Evolutionary conservation across 2,888 invertebrate species (phyloP), one percentile per base, ranked within the genome.

Genomic region (Ectropis crepuscularia): DNA sequence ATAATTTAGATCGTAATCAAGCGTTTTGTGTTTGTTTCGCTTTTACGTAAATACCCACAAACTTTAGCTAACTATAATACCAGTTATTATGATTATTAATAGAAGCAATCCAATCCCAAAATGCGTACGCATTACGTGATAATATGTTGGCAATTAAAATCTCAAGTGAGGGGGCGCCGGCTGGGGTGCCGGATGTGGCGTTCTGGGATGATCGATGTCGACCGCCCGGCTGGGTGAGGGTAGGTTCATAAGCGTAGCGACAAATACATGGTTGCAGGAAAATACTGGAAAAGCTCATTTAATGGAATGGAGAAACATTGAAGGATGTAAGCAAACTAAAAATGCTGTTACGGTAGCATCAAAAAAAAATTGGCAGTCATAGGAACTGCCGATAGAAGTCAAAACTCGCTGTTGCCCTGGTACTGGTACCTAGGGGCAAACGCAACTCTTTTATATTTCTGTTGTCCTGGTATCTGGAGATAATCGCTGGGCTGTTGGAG

Each of bases 131-230:
- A 55, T 55, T 55, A 41, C 39, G 41, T 47, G 55, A 55, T 58
- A 63, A 58, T 58, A 58, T 54, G 58, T 37, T 53, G 42, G 60
- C 57, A 61, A 65, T 61, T 65, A 61, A 57, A 61, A 53, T 57
- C 64, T 65, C 39, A 45, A 63, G 64, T 46, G 54, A 45, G 47
- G 51, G 66, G 46, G 58, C n/a, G 57, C 57, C 63, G 66, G 55
- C 57, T 65, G 69, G 50, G 57, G 65, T 61, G 47, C 69, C 69
- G 67, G 67, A 70, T 61, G 67, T 58, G 61, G 49, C 64, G 43
- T 46, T 46, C 51, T 46, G 59, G 59, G 60, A 71, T 73, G 73
- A 73, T 73, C 69, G 71, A 73, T 73, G 73, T 64, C 61, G 54
- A 58, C 55, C 50, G 49, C 53, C 43, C 42, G 11, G 12, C 10